Conservation (phyloP, 1,140 invertebrate genomes). For the Acromyrmex heyeri region DNA sequence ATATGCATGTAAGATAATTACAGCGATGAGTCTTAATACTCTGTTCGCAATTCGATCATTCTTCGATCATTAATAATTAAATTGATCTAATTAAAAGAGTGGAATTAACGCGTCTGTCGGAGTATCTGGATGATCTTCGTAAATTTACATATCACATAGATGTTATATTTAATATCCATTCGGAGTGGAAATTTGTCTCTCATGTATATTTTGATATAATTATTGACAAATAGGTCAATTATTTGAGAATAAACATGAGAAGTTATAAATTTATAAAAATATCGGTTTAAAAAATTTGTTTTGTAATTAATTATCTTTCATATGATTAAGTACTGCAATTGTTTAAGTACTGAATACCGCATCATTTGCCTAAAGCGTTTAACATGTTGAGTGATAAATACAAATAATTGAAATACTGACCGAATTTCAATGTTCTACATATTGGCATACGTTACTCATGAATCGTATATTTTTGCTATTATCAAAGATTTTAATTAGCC, state of each 20-base stretch:
- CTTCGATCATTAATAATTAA: slow-evolving; percentile 15
- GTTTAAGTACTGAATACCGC: slow-evolving; percentile 25
- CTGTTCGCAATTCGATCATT: slow-evolving; percentile 21
- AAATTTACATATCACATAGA: slow-evolving; percentile 10
- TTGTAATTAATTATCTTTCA: slow-evolving; percentile 10
- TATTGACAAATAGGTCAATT: slow-evolving; percentile 24
- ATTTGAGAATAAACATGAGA: background rate
- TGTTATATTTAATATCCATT: slow-evolving; percentile 4
- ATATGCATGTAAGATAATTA: slow-evolving; percentile 43
- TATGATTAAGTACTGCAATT: slow-evolving; percentile 18
- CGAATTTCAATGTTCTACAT: slow-evolving; percentile 4
- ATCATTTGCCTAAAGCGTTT: slow-evolving; percentile 24
- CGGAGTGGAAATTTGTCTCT: background rate
- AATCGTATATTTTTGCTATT: background rate
- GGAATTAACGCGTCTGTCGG: slow-evolving; percentile 18
- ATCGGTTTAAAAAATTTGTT: background rate
- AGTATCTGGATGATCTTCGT: slow-evolving; percentile 5
- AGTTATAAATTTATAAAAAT: slow-evolving; percentile 7
- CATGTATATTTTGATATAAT: slow-evolving; percentile 1
- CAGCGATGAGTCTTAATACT: slow-evolving; percentile 26
- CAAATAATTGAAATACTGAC: slow-evolving; percentile 14
- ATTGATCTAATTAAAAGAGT: slow-evolving; percentile 29
- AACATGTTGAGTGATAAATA: slow-evolving; percentile 22
- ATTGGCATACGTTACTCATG: background rate
- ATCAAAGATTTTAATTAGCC: background rate